Percentiles rank a stretch among this genome's conserved stretches.
Conservation (phyloP, 2,797 vertebrate species). For the Scleropages formosus region DNA sequence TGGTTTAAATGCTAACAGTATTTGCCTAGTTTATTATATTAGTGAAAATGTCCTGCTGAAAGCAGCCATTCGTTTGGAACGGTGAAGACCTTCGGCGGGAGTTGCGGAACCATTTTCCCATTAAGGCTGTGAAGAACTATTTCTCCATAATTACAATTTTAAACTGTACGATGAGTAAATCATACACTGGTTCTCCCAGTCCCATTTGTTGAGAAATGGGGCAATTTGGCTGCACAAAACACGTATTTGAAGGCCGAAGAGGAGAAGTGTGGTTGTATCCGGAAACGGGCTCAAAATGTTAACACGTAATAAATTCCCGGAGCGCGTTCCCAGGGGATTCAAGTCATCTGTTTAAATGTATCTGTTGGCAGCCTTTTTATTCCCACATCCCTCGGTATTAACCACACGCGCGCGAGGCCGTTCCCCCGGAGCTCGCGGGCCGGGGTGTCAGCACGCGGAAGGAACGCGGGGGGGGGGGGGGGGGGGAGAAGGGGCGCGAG, state of each 20-base stretch:
- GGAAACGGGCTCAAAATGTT: not conserved
- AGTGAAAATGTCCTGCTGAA: not conserved
- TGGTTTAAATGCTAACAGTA: not conserved
- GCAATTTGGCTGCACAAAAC: not conserved
- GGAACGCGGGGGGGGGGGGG: no score
- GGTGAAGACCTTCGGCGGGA: not conserved
- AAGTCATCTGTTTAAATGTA: constrained; percentile 8
- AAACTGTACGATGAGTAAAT: constrained; percentile 11
- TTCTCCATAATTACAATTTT: no score
- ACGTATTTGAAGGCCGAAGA: not conserved
- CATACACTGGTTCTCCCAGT: no score
- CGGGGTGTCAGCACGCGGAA: not conserved
- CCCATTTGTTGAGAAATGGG: constrained; percentile 1
- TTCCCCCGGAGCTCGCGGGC: constrained; percentile 13
- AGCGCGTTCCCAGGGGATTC: constrained; percentile 19
- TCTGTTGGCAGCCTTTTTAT: constrained; percentile 27
- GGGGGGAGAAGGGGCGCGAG: no score
- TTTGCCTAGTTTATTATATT: not conserved
- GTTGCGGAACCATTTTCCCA: not conserved
- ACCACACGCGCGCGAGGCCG: constrained; percentile 14
- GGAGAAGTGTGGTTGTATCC: not conserved
- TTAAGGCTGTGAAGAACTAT: no score
- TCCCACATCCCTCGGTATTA: constrained; percentile 27
- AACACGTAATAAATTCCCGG: constrained; percentile 11
- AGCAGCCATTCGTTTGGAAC: not conserved